phyloP scores from a whole-genome alignment of 2,113 vertebrate species.

The Bos javanicus region DNA sequence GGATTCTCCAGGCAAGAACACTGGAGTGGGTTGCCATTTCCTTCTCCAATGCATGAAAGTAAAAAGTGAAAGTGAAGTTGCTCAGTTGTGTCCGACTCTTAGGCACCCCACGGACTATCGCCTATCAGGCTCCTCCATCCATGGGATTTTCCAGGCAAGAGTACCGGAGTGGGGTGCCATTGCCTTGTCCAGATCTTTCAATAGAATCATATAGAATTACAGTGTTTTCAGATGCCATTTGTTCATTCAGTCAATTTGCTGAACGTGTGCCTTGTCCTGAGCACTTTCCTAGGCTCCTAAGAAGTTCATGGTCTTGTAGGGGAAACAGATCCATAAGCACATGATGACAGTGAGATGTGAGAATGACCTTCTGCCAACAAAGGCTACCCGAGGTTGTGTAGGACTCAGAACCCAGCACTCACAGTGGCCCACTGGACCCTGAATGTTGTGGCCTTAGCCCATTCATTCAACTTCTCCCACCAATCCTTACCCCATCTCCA shows the following conservation, averaged over 20 bases:
- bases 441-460: too few species aligned
- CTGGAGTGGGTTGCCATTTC: too few species aligned
- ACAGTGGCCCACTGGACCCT: too few species aligned
- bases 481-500: rapidly evolving
- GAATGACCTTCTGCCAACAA: background rate
- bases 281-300: background rate
- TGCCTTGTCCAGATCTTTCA: background rate
- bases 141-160: too few species aligned
- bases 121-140: too few species aligned
- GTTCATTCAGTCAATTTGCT: background rate
- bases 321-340: background rate
- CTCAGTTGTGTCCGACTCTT: too few species aligned
- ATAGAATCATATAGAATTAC: background rate
- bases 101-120: too few species aligned
- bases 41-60: too few species aligned
- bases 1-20: too few species aligned
- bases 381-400: rapidly evolving
- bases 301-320: background rate
- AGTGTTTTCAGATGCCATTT: rapidly evolving
- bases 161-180: too few species aligned
- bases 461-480: background rate
- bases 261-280: background rate
- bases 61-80: too few species aligned
- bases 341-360: background rate
- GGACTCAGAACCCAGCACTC: background rate